Evolutionary conservation across 2,113 vertebrate species (phyloP).

Genomic region (Chrysemys picta): DNA sequence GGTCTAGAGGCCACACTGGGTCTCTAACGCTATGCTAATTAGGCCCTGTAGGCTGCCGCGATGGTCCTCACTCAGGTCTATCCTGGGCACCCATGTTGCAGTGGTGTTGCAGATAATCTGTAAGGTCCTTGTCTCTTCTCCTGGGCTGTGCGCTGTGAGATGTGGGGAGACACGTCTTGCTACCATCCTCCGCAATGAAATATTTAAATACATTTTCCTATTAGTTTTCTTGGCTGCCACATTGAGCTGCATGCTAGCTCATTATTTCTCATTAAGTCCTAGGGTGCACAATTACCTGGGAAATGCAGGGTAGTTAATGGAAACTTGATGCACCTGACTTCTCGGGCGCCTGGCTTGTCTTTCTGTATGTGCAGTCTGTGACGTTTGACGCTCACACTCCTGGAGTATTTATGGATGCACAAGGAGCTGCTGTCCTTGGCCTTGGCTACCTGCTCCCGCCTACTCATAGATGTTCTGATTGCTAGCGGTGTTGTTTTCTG

Average conservation of each 20-base stretch:
- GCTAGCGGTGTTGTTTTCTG: background rate
- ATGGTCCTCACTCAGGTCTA: background rate
- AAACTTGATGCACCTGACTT: conserved; percentile 22
- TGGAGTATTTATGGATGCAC: background rate
- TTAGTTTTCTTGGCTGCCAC: conserved; percentile 28
- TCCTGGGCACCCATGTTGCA: fast-evolving
- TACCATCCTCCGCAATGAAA: background rate
- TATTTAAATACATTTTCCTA: conserved; percentile 10
- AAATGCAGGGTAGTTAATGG: conserved; percentile 16
- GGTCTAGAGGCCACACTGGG: background rate
- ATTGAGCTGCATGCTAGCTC: conserved; percentile 40
- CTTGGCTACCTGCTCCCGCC: background rate
- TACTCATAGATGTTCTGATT: background rate
- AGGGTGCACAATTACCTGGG: conserved; percentile 50
- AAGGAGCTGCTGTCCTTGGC: background rate
- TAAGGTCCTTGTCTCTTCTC: background rate
- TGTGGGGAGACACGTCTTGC: background rate
- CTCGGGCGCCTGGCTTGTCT: background rate
- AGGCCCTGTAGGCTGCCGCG: background rate
- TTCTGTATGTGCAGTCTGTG: background rate
- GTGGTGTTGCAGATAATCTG: background rate
- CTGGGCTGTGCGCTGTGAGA: background rate
- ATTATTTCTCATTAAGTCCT: conserved; percentile 57
- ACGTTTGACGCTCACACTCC: background rate
- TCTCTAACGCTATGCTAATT: background rate